These are phyloP conservation scores for Epinephelus fuscoguttatus DNA, from an alignment of 2,113 vertebrate species.

Conservation along the genomic window DNA sequence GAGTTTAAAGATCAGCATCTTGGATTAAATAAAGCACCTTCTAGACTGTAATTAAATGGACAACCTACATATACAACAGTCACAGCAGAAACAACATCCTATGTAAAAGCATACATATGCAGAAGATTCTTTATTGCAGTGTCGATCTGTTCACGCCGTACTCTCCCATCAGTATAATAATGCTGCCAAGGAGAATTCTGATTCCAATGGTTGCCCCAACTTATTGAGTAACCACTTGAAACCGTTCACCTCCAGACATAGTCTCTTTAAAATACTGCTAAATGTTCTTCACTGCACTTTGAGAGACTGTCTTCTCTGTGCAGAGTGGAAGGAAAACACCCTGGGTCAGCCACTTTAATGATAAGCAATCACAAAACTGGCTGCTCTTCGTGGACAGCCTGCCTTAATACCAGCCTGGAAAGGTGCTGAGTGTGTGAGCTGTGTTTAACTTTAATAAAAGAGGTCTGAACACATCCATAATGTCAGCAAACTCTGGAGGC, in stretches of 20 bases:
- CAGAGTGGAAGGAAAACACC: neutral
- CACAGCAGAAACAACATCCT: neutral
- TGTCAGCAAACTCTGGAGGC: neutral
- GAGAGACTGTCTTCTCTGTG: too few species aligned
- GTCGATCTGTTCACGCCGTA: neutral
- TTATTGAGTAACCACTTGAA: neutral
- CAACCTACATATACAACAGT: neutral
- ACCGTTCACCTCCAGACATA: neutral
- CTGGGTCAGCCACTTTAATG: neutral
- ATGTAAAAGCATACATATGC: neutral
- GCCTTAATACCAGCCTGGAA: neutral
- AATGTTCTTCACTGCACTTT: neutral
- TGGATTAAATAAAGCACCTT: neutral
- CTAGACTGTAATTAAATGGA: neutral
- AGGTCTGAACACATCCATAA: conserved; percentile 5
- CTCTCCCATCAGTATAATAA: neutral
- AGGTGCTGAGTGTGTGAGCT: neutral
- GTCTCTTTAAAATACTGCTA: neutral
- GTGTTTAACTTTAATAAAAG: conserved; percentile 17
- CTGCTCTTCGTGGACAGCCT: neutral
- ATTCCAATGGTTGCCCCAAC: neutral
- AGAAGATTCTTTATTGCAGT: neutral
- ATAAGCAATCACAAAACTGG: neutral
- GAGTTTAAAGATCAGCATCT: neutral
- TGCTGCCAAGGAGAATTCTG: neutral